Evolutionary conservation across 1,140 invertebrate species (phyloP).

Genomic region (Zaprionus nigranus): DNA sequence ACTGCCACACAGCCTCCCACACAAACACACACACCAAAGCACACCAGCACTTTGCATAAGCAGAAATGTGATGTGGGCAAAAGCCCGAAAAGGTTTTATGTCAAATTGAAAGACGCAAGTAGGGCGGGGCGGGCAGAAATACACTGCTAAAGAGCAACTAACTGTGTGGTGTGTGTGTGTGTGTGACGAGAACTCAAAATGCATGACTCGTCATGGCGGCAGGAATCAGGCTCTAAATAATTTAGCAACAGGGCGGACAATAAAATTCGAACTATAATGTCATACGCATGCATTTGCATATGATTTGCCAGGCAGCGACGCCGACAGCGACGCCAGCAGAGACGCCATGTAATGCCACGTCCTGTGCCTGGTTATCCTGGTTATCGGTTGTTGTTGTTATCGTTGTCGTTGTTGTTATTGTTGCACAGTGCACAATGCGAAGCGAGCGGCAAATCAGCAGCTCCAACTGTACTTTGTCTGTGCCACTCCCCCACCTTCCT

Average conservation of each 20-base stretch:
- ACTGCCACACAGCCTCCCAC: constrained; percentile 14
- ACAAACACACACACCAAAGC: background rate
- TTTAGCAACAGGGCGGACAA: constrained; percentile 79
- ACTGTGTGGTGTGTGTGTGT: constrained; percentile 33
- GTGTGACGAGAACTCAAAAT: constrained; percentile 66
- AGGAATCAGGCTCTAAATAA: constrained; percentile 82
- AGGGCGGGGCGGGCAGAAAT: background rate
- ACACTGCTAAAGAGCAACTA: constrained; percentile 41
- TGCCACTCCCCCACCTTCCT: background rate
- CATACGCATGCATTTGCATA: constrained; percentile 82
- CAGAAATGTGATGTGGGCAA: constrained; percentile 59
- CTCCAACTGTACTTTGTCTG: constrained; percentile 12
- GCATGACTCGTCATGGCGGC: constrained; percentile 69
- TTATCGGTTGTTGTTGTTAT: no score
- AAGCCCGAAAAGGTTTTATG: constrained; percentile 74
- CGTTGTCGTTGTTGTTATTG: background rate
- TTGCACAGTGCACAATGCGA: constrained; percentile 27
- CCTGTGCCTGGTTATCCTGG: constrained; percentile 1
- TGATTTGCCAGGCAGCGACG: constrained; percentile 56
- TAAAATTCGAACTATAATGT: constrained; percentile 81
- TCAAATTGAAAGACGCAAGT: constrained; percentile 72
- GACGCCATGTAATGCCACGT: constrained; percentile 24
- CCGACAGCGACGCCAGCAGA: background rate
- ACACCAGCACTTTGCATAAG: constrained; percentile 66
- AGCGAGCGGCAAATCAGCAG: constrained; percentile 40